Evolutionary conservation across 2,888 invertebrate species (phyloP), one percentile per base, ranked within the genome.

Genomic region (Drosophila rubida): DNA sequence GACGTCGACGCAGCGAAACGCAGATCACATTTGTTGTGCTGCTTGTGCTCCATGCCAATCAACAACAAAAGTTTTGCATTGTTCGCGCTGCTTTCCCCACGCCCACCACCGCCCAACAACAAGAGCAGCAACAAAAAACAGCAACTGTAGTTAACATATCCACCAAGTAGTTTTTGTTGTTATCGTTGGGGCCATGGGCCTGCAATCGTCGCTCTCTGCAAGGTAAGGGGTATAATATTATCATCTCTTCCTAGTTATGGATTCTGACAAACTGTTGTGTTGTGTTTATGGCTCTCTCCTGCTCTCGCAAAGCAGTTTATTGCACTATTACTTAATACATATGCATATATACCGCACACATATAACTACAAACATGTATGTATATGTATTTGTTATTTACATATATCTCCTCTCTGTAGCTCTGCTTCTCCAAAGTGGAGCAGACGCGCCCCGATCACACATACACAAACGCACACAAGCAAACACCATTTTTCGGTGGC

Each of bases 31-130:
- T 35, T 45, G 45, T 32, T 32, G 51, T 53, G 25, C 64, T 61
- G 39, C 60, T 45, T 66, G 58, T 46, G 35, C 61, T 77, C 53
- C 63, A 73, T 69, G 73, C 66, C 73, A 77, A 72, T 72, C 77
- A 78, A 62, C 78, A 80, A 70, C 80, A 77, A 70, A 80, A 70
- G 74, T 70, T 73, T 68, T 68, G 74, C 78, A 78, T 80, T 78
- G 78, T 78, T 76, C 54, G 49, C 54, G 46, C 57, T 49, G 63
- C 48, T 57, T 60, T 57, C 53, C 63, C 64, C 37, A 75, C 65
- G 60, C 67, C 76, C 62, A 63, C 62, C 59, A 57, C 57, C 73
- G 73, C 82, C 81, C 66, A 71, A 62, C 63, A 57, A 62, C 59
- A 62, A 54, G 65, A 71, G 59, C 63, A 57, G 60, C 59, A 62